These are phyloP conservation scores for Typhlichthys eigenmanni DNA, from an alignment of 2,797 vertebrate species.

Conservation along the genomic window DNA sequence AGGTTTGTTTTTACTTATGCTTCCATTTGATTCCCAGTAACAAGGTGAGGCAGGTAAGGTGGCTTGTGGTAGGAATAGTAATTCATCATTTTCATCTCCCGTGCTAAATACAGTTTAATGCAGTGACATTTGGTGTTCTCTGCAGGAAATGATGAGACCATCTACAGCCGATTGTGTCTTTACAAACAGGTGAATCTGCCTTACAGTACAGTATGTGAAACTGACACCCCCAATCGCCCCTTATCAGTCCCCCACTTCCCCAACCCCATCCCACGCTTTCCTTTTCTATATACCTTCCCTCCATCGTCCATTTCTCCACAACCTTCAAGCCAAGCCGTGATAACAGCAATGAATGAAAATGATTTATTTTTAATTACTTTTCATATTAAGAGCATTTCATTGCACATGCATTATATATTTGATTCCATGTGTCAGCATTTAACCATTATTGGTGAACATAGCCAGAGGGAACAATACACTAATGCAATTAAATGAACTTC, in stretches of 20 bases:
- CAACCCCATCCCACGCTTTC: constrained; percentile 7
- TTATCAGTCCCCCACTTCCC: constrained; percentile 57
- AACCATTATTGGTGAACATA: constrained; percentile 52
- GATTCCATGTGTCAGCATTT: constrained; percentile 51
- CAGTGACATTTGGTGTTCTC: constrained; percentile 21
- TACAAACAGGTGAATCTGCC: constrained; percentile 48
- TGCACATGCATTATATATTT: constrained; percentile 69
- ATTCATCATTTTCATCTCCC: constrained; percentile 26
- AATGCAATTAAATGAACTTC: constrained; percentile 70
- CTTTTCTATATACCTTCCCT: constrained; percentile 31
- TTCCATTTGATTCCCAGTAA: constrained; percentile 27
- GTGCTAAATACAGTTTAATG: constrained; percentile 30
- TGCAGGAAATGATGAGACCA: constrained; percentile 29
- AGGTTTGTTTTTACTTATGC: constrained; percentile 18
- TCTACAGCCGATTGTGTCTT: constrained; percentile 34
- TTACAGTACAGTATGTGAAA: constrained; percentile 46
- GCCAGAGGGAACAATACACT: constrained; percentile 62
- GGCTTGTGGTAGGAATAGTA: constrained; percentile 37
- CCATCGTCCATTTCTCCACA: constrained; percentile 42
- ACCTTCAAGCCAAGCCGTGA: constrained; percentile 49
- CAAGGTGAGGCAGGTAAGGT: constrained; percentile 25
- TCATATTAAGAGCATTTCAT: constrained; percentile 58
- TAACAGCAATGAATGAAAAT: constrained; percentile 60
- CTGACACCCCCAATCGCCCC: constrained; percentile 59
- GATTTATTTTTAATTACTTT: constrained; percentile 73